These are phyloP conservation scores for Drosophila rufa DNA, from an alignment of 1,140 invertebrate species.

Conservation along the genomic window DNA sequence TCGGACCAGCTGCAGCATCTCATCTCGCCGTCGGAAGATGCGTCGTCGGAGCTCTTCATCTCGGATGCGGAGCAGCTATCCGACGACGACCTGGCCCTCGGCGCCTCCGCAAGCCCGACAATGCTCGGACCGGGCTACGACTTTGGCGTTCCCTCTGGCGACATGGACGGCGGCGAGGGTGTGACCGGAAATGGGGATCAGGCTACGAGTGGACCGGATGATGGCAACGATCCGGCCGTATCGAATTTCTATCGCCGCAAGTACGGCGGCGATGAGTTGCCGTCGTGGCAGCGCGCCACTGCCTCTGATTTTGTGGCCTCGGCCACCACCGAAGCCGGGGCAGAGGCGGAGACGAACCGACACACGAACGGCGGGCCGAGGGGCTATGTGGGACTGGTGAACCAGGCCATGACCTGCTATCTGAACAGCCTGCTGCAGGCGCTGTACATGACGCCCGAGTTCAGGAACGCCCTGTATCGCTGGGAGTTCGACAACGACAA, in stretches of 20 bases:
- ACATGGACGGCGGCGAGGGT: slow-evolving; percentile 43
- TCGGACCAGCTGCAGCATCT: slow-evolving; percentile 50
- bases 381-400: slow-evolving; percentile 94
- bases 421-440: slow-evolving; percentile 96
- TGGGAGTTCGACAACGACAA: slow-evolving; percentile 92
- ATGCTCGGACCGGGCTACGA: slow-evolving; percentile 46
- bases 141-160: slow-evolving; percentile 39
- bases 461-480: slow-evolving; percentile 95
- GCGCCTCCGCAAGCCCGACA: slow-evolving; percentile 87
- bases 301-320: slow-evolving; percentile 48
- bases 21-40: slow-evolving; percentile 55
- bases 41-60: slow-evolving; percentile 65
- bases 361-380: slow-evolving; percentile 39
- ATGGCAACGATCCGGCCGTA: slow-evolving; percentile 15
- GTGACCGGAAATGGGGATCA: slow-evolving; percentile 11
- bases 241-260: slow-evolving; percentile 58
- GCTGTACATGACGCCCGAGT: slow-evolving; percentile 97
- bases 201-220: slow-evolving; percentile 13
- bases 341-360: background rate
- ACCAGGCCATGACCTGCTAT: slow-evolving; percentile 98
- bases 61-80: slow-evolving; percentile 71
- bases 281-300: slow-evolving; percentile 45
- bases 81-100: slow-evolving; percentile 86
- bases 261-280: slow-evolving; percentile 54
- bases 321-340: slow-evolving; percentile 54